Conservation (phyloP, 2,888 invertebrate genomes). For the Orchesella flavescens region DNA sequence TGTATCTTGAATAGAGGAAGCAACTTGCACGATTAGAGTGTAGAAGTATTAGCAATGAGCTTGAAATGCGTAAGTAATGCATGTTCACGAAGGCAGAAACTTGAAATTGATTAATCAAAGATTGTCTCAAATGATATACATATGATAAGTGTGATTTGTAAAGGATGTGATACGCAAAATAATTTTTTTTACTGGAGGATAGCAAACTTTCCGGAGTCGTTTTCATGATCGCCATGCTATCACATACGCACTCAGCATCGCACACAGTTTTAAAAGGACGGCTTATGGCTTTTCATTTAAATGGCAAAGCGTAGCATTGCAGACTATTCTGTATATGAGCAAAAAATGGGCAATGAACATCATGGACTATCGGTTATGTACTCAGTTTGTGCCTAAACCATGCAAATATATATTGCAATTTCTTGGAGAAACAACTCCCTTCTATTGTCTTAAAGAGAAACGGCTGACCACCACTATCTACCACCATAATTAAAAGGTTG, state of each 20-base stretch:
- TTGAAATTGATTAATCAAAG: conserved; percentile 23
- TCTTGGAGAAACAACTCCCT: neutral
- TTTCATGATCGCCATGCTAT: neutral
- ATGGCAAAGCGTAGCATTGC: too few relatives aligned
- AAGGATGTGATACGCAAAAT: neutral
- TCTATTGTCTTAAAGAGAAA: too few relatives aligned
- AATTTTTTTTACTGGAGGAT: neutral
- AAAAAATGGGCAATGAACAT: neutral
- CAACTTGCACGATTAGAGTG: too few relatives aligned
- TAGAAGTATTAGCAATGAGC: conserved; percentile 21
- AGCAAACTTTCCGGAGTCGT: neutral
- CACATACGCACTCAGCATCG: too few relatives aligned
- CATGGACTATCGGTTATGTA: neutral
- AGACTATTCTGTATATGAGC: neutral
- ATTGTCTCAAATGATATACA: neutral
- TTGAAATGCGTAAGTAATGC: conserved; percentile 22
- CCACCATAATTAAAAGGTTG: too few relatives aligned
- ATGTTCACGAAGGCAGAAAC: conserved; percentile 14
- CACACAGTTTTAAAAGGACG: neutral
- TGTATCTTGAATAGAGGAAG: neutral
- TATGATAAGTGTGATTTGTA: too few relatives aligned
- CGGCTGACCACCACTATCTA: too few relatives aligned
- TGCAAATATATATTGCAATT: neutral
- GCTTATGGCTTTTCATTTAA: neutral
- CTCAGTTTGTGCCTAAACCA: neutral